Evolutionary conservation across 1,140 invertebrate species (phyloP).

Genomic region (Thereuonema tuberculata): DNA sequence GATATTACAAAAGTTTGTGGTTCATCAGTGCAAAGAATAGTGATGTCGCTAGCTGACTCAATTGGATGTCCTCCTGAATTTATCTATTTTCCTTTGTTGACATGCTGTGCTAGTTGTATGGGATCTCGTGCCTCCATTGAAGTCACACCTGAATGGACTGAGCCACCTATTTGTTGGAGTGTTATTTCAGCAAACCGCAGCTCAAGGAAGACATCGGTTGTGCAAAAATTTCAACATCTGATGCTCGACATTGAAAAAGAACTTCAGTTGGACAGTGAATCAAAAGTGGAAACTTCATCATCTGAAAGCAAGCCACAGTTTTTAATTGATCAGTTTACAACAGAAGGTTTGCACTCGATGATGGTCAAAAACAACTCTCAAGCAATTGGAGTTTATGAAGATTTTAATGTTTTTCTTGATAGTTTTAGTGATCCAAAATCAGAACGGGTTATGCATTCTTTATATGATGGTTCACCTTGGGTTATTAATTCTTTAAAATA

Average conservation of each 20-base stretch:
- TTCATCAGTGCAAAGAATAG: background rate
- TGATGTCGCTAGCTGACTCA: background rate
- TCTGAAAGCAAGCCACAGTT: background rate
- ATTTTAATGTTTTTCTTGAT: background rate
- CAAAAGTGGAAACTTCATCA: background rate
- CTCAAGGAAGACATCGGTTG: background rate
- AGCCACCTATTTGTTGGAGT: background rate
- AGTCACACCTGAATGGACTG: background rate
- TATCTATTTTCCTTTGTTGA: conserved; percentile 13
- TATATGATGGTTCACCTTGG: background rate
- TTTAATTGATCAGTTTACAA: background rate
- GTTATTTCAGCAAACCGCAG: background rate
- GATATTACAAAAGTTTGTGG: background rate
- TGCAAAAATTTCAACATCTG: background rate
- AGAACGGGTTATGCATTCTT: background rate
- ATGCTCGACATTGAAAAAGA: background rate
- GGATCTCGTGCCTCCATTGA: background rate
- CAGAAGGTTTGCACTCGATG: background rate
- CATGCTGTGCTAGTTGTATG: conserved; percentile 11
- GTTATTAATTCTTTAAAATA: background rate
- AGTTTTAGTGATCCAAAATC: background rate
- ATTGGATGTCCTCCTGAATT: background rate
- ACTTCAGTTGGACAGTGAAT: too few species aligned
- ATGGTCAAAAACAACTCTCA: background rate
- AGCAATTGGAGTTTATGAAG: background rate